These are phyloP conservation scores for Tribolium castaneum DNA, from an alignment of 1,140 invertebrate species.

Conservation along the genomic window DNA sequence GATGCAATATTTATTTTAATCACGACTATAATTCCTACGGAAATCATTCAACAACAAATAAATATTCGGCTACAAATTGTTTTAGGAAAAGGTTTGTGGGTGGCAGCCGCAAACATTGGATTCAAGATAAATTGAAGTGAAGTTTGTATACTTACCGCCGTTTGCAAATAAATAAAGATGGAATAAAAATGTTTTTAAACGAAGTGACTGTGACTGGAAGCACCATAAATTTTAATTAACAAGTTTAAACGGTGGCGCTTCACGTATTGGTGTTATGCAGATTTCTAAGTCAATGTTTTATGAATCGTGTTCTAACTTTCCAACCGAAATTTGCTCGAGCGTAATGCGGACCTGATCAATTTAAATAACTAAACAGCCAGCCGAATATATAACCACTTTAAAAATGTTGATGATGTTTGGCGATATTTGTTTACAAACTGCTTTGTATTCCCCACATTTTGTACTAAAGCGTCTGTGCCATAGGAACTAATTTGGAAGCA, in stretches of 20 bases:
- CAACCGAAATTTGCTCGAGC: not conserved
- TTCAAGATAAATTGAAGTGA: not conserved
- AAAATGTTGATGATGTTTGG: constrained; percentile 8
- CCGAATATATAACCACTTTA: not conserved
- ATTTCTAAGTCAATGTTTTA: constrained; percentile 5
- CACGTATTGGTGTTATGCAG: constrained; percentile 2
- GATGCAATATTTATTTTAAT: not conserved
- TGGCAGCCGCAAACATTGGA: too few relatives aligned
- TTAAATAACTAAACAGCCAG: not conserved
- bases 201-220: not conserved
- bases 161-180: constrained; percentile 18
- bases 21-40: not conserved
- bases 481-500: constrained; percentile 35
- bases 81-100: too few relatives aligned
- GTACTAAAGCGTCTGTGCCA: constrained; percentile 31
- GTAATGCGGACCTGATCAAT: not conserved
- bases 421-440: constrained; percentile 24
- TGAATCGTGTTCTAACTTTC: not conserved
- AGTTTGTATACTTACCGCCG: constrained; percentile 3
- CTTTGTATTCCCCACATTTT: constrained; percentile 25
- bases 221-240: constrained; percentile 26
- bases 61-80: too few relatives aligned
- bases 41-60: not conserved
- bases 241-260: not conserved
- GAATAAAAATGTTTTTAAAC: constrained; percentile 5